Evolutionary conservation across 2,888 invertebrate genomes (phyloP), one percentile per base, ranked within the genome.

Genomic region (Branchellion lobata): DNA sequence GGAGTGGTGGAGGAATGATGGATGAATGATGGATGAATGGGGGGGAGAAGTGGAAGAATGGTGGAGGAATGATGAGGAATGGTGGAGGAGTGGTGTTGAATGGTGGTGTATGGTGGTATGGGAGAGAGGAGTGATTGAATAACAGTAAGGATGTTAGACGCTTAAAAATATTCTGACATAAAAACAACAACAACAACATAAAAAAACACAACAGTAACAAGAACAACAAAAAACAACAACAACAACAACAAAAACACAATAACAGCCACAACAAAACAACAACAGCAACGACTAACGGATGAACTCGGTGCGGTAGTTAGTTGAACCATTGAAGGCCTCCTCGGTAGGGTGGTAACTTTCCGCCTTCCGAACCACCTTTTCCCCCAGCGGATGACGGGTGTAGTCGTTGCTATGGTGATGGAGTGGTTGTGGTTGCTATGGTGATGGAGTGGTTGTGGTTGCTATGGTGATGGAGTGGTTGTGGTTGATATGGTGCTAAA

Each of bases 271-370:
- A 69, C 34, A 69, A 14, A 69, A 18, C 31, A 31, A 8, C 65
- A 65, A 8, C n/a, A n/a, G 8, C 24, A 65, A n/a, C 11, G 11
- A 75, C 77, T 65, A 31, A 77, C 77, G 57, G n/a, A 65, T 77
- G 65, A 65, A 77, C 65, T 77, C 77, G 18, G 77, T 34, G 57
- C 65, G 31, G 65, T 77, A 77, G 31, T 31, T 65, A 14, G 77
- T 77, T n/a, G 57, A 34, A 31, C 77, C 77, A 18, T 77, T 65
- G 29, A 77, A 77, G 33, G 77, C 61, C 0, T 33, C 65, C 34
- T 29, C 65, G 14, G 77, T 27, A 0, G 77, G 65, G 36, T 77
- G 36, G 29, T 77, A 77, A 0, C 27, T 29, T 29, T 77, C 77
- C 0, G 65, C 18, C 18, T 65, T 65, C 24, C 61, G 77, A 3